Percentiles rank a stretch among this genome's conserved stretches.
Evolutionary conservation across 2,113 vertebrate species (phyloP).

Genomic region (Bubo bubo): DNA sequence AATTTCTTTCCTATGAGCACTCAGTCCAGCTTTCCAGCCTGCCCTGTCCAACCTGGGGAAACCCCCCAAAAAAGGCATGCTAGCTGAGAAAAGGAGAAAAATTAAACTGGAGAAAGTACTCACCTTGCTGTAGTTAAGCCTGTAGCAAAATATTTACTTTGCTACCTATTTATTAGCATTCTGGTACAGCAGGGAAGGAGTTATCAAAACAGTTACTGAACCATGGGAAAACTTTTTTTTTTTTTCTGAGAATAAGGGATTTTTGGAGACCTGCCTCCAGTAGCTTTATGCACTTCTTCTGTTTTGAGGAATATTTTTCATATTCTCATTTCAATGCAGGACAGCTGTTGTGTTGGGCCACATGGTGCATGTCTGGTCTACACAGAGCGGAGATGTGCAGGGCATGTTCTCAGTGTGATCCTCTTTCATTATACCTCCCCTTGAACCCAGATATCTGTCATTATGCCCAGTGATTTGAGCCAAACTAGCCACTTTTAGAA

Average conservation of each 20-base stretch:
- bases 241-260: background rate
- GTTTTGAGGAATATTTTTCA: background rate
- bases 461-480: background rate
- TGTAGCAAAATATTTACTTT: background rate
- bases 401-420: background rate
- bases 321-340: background rate
- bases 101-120: background rate
- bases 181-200: background rate
- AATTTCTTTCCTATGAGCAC: background rate
- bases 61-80: too few relatives aligned
- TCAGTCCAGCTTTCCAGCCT: background rate
- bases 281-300: background rate
- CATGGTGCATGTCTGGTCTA: background rate
- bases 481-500: background rate
- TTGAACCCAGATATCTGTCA: background rate
- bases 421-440: background rate
- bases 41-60: background rate
- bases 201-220: background rate
- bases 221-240: background rate
- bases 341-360: accelerated
- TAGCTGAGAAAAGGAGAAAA: background rate
- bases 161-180: background rate
- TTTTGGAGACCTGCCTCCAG: accelerated
- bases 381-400: background rate
- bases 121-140: background rate